Evolutionary conservation across 2,888 invertebrate species (phyloP), one percentile per base, ranked within the genome.

Genomic region (Strigamia crassipes): DNA sequence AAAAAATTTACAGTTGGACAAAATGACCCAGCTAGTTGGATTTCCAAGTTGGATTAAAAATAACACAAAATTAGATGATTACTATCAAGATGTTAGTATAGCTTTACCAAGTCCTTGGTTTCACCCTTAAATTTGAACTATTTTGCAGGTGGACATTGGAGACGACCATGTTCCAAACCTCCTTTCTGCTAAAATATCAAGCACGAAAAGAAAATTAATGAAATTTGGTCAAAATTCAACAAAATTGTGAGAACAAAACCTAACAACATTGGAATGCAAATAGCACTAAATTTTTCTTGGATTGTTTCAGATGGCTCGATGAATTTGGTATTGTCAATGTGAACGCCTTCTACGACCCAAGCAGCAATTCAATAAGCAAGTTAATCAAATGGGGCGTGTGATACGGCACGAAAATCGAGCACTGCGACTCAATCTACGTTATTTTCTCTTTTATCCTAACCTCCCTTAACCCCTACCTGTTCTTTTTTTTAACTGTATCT

Each of bases 321-420:
- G 46, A 46, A 46, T 9, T 12, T 13, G 46, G 46, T 46, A 12
- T 46, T 15, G 46, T 46, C 15, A 46, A 13, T 9, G 96, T 97
- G 0, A 97, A 97, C 86, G 97, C 97, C 0, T 97, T 96, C 87
- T 97, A 97, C 88, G 96, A 94, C 86, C 92, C 97, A 51, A 95
- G 96, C 86, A 96, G 96, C 87, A 97, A 97, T 88, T 96, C 96
- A 89, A 97, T 97, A 82, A 94, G 91, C 91, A 86, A 88, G 89
- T 86, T 38, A 38, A 38, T 27, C 27, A n/a, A n/a, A n/a, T n/a
- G n/a, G n/a, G n/a, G n/a, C n/a, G n/a, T n/a, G n/a, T n/a, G n/a
- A n/a, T n/a, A n/a, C n/a, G n/a, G n/a, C n/a, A n/a, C n/a, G n/a
- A n/a, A n/a, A n/a, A n/a, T n/a, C n/a, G n/a, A n/a, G n/a, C n/a